Percentiles rank a stretch among this genome's conserved stretches.
phyloP scores from a whole-genome alignment of 2,797 vertebrate species.

The Chiloscyllium punctatum region DNA sequence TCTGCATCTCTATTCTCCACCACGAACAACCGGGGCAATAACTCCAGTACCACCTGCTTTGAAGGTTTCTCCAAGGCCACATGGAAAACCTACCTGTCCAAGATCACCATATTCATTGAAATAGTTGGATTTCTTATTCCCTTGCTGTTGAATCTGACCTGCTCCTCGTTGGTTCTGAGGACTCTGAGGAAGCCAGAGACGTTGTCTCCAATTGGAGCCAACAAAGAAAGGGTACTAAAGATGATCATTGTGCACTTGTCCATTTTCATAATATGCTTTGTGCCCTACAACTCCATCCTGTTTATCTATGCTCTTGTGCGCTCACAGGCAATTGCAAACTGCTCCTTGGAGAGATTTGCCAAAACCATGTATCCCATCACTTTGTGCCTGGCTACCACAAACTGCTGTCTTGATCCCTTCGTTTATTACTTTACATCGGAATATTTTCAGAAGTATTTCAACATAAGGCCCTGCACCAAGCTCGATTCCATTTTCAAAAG shows the following conservation, averaged over 20 bases:
- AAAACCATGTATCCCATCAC: constrained; percentile 90
- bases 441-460: constrained; percentile 93
- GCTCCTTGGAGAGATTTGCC: constrained; percentile 80
- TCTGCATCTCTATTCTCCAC: constrained; percentile 93
- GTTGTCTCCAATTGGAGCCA: constrained; percentile 80
- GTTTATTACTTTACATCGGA: constrained; percentile 96
- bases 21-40: constrained; percentile 70
- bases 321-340: constrained; percentile 82
- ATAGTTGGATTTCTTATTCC: constrained; percentile 92
- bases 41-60: constrained; percentile 82
- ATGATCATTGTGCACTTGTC: constrained; percentile 92
- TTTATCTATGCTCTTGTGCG: constrained; percentile 90
- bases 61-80: constrained; percentile 93
- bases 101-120: constrained; percentile 98
- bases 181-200: constrained; percentile 82
- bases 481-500: constrained; percentile 76
- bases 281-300: constrained; percentile 95
- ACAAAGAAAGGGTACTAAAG: constrained; percentile 85
- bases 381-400: constrained; percentile 82
- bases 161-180: constrained; percentile 85
- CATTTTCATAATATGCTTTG: constrained; percentile 94
- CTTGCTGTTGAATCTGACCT: constrained; percentile 81
- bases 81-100: constrained; percentile 93
- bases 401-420: constrained; percentile 94
- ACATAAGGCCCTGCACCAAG: constrained; percentile 71